A percentile compares a stretch with the other conserved stretches of the same genome.
These are phyloP conservation scores for Megaceryle alcyon DNA, from an alignment of 2,797 vertebrate species.

Conservation along the genomic window DNA sequence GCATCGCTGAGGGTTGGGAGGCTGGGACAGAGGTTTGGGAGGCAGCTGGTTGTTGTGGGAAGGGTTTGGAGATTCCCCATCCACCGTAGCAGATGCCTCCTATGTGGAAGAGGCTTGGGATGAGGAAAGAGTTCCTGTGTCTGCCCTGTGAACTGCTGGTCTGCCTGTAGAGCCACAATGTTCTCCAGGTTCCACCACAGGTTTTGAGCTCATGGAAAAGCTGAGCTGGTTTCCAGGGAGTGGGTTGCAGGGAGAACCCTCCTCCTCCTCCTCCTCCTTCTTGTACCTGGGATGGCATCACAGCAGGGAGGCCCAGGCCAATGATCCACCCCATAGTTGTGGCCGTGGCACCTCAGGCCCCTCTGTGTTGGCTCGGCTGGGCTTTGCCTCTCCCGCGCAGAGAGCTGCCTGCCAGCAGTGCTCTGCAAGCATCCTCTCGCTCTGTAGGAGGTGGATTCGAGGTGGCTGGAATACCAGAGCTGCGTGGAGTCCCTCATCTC, in stretches of 20 bases:
- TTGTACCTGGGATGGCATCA: neutral
- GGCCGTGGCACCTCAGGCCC: neutral
- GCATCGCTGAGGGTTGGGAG: neutral
- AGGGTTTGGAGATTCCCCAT: neutral
- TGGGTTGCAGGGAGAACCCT: neutral
- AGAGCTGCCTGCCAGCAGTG: neutral
- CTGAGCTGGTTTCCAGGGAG: neutral
- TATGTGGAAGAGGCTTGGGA: neutral
- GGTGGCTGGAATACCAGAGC: conserved; percentile 95
- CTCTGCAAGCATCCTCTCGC: neutral
- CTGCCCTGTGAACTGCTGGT: neutral
- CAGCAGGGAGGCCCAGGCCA: neutral
- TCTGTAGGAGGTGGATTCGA: conserved; percentile 91
- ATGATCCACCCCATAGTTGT: accelerated
- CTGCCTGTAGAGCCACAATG: accelerated
- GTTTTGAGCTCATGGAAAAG: neutral
- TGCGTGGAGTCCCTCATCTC: conserved; percentile 90
- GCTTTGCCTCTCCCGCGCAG: neutral
- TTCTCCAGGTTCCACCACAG: neutral
- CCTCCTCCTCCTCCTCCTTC: neutral
- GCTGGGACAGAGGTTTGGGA: accelerated
- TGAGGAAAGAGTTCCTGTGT: neutral
- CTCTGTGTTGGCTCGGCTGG: neutral
- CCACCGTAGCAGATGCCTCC: accelerated
- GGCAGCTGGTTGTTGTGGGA: neutral